A percentile compares a stretch with the other conserved stretches of the same genome.
phyloP scores from a whole-genome alignment of 2,113 vertebrate species.

The Pseudorasbora parva region DNA sequence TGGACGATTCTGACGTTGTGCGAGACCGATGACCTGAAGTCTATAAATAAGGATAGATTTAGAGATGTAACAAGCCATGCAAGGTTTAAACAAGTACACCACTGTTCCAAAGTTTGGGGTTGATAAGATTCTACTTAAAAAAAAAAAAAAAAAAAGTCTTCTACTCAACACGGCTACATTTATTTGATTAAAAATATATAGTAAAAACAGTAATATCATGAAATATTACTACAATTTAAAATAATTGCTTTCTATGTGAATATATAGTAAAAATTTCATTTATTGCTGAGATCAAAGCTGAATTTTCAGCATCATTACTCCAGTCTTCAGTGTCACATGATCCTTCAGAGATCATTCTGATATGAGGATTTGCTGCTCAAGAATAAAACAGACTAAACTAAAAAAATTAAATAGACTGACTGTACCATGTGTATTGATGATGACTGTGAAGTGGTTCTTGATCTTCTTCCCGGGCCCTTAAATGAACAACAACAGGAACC shows the following conservation, averaged over 20 bases:
- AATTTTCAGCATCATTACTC: not conserved
- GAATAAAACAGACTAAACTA: too few species aligned
- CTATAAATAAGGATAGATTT: slow-evolving; percentile 64
- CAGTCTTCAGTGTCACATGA: not conserved
- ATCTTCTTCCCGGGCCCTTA: slow-evolving; percentile 76
- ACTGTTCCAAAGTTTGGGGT: too few species aligned
- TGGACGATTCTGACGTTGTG: slow-evolving; percentile 84
- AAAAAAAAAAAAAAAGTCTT: not conserved
- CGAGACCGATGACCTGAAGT: slow-evolving; percentile 74
- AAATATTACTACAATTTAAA: not conserved
- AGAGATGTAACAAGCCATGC: too few species aligned
- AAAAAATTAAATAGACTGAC: too few species aligned
- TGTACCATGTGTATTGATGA: slow-evolving; percentile 80
- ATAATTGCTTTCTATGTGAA: not conserved
- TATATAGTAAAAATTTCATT: not conserved
- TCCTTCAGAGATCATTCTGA: not conserved
- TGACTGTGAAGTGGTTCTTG: slow-evolving; percentile 82
- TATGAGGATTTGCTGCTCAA: not conserved
- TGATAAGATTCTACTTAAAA: not conserved
- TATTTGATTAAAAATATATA: not conserved
- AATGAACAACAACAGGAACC: not conserved
- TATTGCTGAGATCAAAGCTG: not conserved
- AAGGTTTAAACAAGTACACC: not conserved
- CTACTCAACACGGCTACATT: not conserved
- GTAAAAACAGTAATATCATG: not conserved